Base-by-base conservation (phyloP, 2,888 invertebrate species). In the Cosmopolites sordidus region DNA sequence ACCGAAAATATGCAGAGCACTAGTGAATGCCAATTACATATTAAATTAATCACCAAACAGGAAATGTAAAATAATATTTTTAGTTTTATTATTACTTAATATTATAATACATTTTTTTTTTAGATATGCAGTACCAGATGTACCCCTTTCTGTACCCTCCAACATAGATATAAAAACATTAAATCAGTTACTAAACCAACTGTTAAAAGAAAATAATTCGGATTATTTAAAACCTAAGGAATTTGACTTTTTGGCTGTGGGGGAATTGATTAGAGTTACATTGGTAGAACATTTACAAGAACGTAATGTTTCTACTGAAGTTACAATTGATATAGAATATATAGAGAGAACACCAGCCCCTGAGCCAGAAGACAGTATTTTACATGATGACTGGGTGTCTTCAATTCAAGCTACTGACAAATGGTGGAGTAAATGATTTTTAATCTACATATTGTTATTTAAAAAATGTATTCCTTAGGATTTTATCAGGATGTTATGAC, bases 331-430 rank as follows among this genome's bases (percentile, higher is more conserved):
- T 60, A 81, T 98, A 45, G 97, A 98, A 74, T 98, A 97, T 75
- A 77, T 97, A 16, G 89, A 92, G 70, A 83, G 89, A 62, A 86
- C 88, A 62, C 92, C 95, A 9, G 87, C 96, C 0, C 98, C 98
- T 0, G 83, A 90, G 66, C 96, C 97, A 0, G 85, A 92, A 69
- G 90, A 95, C 71, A 92, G 92, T 69, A 77, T 98, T 60, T 80
- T 92, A 71, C 96, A 97, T 67, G 94, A 97, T 74, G 98, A 99
- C 71, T 99, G 98, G 98, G 93, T 98, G n/a, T 88, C 93, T 15
- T 58, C 60, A 4, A 58, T 68, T 51, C 58, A 66, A 43, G 61
- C 65, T 43, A 42, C 52, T 39, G 62, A 67, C 41, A 65, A 63
- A 64, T 68, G 69, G 69, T 67, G 61, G n/a, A n/a, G n/a, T n/a